Conservation (phyloP, 1,140 invertebrate genomes). For the Lepidurus arcticus region DNA sequence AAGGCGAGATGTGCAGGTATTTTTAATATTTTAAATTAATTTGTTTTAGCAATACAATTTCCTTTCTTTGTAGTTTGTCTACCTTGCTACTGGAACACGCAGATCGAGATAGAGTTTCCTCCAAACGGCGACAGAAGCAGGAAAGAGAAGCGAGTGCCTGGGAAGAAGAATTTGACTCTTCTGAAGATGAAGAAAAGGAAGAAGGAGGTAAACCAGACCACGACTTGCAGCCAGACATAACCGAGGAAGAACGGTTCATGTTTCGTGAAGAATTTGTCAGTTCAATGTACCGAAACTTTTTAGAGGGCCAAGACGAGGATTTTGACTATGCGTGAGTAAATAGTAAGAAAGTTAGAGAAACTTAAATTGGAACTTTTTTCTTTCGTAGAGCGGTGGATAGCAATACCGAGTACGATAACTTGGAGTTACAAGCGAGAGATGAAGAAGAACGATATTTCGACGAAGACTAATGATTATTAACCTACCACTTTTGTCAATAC, state of each 20-base stretch:
- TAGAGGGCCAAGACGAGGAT: conserved; percentile 72
- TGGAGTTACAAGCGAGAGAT: conserved; percentile 61
- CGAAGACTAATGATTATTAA: conserved; percentile 31
- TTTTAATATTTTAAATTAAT: background rate
- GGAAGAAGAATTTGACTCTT: conserved; percentile 50
- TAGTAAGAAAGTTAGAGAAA: background rate
- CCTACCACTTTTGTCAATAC: too few species aligned
- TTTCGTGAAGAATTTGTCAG: conserved; percentile 75
- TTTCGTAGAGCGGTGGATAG: background rate
- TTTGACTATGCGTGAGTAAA: conserved; percentile 67
- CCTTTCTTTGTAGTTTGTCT: conserved; percentile 40
- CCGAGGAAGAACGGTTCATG: conserved; percentile 43
- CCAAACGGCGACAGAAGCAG: conserved; percentile 54
- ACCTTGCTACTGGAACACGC: conserved; percentile 48
- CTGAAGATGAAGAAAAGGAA: conserved; percentile 40
- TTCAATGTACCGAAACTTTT: conserved; percentile 80
- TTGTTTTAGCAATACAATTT: conserved; percentile 29
- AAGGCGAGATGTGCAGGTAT: conserved; percentile 29
- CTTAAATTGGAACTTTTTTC: background rate
- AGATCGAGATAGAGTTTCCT: conserved; percentile 51
- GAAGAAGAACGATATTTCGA: conserved; percentile 87
- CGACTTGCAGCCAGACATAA: conserved; percentile 26
- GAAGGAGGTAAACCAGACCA: conserved; percentile 35
- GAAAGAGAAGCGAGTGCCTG: conserved; percentile 53
- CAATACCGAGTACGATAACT: conserved; percentile 63